Percentiles rank a stretch among this genome's conserved stretches.
Evolutionary conservation across 2,113 vertebrate species (phyloP).

Genomic region (Amblyornis subalaris): DNA sequence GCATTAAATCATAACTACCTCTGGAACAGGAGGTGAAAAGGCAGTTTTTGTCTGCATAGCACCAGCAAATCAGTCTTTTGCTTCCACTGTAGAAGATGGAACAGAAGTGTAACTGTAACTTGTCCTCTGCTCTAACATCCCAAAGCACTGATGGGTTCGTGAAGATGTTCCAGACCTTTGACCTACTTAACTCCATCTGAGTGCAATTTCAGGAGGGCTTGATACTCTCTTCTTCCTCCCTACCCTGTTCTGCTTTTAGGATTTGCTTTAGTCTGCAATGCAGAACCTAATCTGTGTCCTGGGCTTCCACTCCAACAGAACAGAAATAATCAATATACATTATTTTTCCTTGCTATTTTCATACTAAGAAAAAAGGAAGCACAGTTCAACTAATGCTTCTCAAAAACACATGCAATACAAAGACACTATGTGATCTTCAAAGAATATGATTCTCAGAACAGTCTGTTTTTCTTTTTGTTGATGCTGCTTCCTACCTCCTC

Average conservation of each 20-base stretch:
- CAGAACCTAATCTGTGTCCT: background rate
- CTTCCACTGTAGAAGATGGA: background rate
- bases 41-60: background rate
- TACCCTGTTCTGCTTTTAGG: background rate
- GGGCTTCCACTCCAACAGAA: background rate
- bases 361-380: background rate
- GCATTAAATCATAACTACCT: background rate
- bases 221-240: background rate
- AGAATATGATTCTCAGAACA: background rate
- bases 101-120: background rate
- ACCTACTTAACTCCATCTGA: background rate
- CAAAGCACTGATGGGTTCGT: background rate
- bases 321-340: conserved; percentile 10
- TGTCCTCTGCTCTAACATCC: background rate
- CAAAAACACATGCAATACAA: background rate
- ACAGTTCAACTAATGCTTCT: background rate
- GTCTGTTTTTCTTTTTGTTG: background rate
- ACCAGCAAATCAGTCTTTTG: background rate
- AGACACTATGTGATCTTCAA: background rate
- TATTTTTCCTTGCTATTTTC: background rate
- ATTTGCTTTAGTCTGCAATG: background rate
- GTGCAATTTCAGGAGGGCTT: background rate
- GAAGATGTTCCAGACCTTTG: background rate
- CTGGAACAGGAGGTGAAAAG: background rate
- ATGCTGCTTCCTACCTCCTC: background rate